Evolutionary conservation across 2,888 invertebrate genomes (phyloP), one percentile per base, ranked within the genome.

Genomic region (Cistogaster globosa): DNA sequence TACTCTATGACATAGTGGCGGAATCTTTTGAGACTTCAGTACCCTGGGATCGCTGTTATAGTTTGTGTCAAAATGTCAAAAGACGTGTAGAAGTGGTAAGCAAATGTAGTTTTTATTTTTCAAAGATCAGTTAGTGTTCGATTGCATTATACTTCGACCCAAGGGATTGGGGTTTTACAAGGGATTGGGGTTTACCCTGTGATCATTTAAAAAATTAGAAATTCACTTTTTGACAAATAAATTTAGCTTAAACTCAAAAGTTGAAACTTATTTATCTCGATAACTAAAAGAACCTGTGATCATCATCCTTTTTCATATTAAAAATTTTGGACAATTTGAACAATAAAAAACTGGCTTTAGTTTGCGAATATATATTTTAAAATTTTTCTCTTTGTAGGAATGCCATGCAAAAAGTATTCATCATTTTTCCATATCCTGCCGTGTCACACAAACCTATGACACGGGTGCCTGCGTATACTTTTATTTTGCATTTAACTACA

Each of bases 21-120:
- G 99, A 99, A 92, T 99, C 99, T 0, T 99, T 99, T 93, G 99
- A 99, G 93, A 99, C 99, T 0, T 99, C 99, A 0, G 98, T 98
- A 2, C 97, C 99, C 1, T 99, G 99, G 99, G 97, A 98, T 93
- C 95, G 97, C 74, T 95, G 97, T 14, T 93, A 96, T 38, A 93
- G 95, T 18, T 93, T 99, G 51, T 98, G 98, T 91, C 94, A 95
- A 74, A 98, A 98, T 93, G 98, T 99, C 7, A 99, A 99, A 92
- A 94, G 95, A 76, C 94, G 97, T 67, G 94, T 99, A 5, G 92
- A 94, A 0, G 92, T 92, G 91, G 94, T 94, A 86, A 88, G 91
- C 9, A 65, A 4, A 16, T 32, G 26, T 8, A 4, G 8, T 42
- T 42, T 2, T 12, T 12, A 42, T 12, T 42, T 42, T 42, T 38